Percentiles rank a stretch among this genome's conserved stretches.
These are phyloP conservation scores for Synergus itoensis DNA, from an alignment of 2,888 invertebrate genomes.

Conservation along the genomic window DNA sequence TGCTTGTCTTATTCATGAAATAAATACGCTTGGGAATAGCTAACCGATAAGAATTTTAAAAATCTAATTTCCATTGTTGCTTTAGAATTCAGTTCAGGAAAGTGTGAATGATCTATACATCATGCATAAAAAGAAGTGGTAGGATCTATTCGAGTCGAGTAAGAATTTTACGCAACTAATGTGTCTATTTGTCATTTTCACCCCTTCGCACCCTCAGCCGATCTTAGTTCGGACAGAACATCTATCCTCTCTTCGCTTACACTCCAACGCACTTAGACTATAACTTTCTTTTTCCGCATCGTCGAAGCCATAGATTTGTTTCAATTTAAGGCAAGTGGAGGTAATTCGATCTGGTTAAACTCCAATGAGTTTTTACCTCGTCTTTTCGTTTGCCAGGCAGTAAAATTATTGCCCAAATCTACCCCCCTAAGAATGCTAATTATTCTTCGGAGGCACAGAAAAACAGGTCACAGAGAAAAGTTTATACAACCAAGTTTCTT, in stretches of 20 bases:
- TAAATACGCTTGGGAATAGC: too few relatives aligned
- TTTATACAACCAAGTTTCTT: neutral
- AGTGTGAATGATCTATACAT: neutral
- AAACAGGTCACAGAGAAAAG: slow-evolving; percentile 20
- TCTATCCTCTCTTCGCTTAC: slow-evolving; percentile 58
- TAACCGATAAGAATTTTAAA: too few relatives aligned
- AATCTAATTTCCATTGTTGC: neutral
- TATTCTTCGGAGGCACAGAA: slow-evolving; percentile 14
- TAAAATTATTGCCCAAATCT: slow-evolving; percentile 43
- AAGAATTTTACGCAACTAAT: slow-evolving; percentile 66
- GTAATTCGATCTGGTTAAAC: slow-evolving; percentile 54
- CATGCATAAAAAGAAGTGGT: neutral
- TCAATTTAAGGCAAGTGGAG: slow-evolving; percentile 59
- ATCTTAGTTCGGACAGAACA: slow-evolving; percentile 52
- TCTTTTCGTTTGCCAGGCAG: slow-evolving; percentile 22
- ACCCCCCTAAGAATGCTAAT: slow-evolving; percentile 24
- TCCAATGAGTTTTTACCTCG: slow-evolving; percentile 25
- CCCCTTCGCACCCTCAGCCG: slow-evolving; percentile 53
- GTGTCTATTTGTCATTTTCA: slow-evolving; percentile 72
- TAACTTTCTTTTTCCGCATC: slow-evolving; percentile 59
- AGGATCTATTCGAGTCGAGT: slow-evolving; percentile 47
- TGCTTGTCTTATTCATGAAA: too few relatives aligned
- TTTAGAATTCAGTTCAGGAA: neutral
- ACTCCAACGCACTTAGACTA: slow-evolving; percentile 58
- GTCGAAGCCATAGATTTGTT: slow-evolving; percentile 57